Evolutionary conservation across 1,140 invertebrate species (phyloP).

Genomic region (Thereuonema tuberculata): DNA sequence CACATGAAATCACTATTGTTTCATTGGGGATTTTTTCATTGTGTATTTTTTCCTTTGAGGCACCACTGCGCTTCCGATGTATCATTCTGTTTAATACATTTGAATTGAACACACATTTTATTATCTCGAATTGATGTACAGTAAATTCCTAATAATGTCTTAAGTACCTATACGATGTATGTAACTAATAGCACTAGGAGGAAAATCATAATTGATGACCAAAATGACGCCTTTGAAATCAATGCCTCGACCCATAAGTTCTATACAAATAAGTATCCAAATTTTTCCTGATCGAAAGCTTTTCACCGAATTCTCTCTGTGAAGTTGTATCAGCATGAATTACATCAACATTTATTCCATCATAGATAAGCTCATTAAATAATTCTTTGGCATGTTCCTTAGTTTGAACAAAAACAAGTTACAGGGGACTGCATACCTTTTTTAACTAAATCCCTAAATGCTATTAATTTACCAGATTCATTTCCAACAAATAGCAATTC

Average conservation of each 20-base stretch:
- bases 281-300: conserved; percentile 82
- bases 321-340: conserved; percentile 76
- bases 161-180: conserved; percentile 83
- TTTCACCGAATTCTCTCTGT: conserved; percentile 77
- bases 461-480: conserved; percentile 82
- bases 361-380: conserved; percentile 80
- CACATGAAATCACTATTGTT: too few species aligned
- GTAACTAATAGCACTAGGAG: conserved; percentile 77
- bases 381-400: conserved; percentile 86
- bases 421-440: conserved; percentile 80
- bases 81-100: conserved; percentile 81
- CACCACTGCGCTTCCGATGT: conserved; percentile 83
- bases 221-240: conserved; percentile 96
- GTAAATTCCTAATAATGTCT: too few species aligned
- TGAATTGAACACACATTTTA: too few species aligned
- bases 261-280: conserved; percentile 94
- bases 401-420: conserved; percentile 73
- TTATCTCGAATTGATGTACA: too few species aligned
- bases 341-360: conserved; percentile 79
- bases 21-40: too few species aligned
- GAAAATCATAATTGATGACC: conserved; percentile 97
- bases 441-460: conserved; percentile 65
- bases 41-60: too few species aligned
- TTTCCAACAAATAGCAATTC: conserved; percentile 80
- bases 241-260: conserved; percentile 90